Conservation (phyloP, 2,797 vertebrate genomes). For the Steatocranus sp. region DNA sequence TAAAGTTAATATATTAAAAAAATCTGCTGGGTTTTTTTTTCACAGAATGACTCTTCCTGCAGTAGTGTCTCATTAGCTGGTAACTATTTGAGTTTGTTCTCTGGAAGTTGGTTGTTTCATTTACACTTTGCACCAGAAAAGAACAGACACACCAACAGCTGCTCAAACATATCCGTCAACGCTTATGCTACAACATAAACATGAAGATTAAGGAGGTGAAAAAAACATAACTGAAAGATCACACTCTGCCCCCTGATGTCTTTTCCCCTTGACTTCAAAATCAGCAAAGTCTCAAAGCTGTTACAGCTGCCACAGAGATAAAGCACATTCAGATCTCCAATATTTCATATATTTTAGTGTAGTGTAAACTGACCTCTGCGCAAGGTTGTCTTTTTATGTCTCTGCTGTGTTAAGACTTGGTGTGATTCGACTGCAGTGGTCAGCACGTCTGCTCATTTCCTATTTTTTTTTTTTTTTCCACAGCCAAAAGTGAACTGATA, state of each 20-base stretch:
- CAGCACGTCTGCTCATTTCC: background rate
- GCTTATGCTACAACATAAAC: slow-evolving; percentile 3
- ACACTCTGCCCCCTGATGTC: slow-evolving; percentile 22
- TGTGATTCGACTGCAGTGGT: background rate
- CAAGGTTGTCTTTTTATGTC: background rate
- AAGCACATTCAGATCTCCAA: slow-evolving; percentile 7
- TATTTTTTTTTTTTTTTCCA: background rate
- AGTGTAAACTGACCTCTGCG: slow-evolving; percentile 15
- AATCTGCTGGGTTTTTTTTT: background rate
- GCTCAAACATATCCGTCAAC: background rate
- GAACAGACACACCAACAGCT: background rate
- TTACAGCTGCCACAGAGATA: slow-evolving; percentile 25
- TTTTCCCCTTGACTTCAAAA: slow-evolving; percentile 38
- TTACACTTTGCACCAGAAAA: background rate
- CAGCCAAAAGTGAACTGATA: background rate
- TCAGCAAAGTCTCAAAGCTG: slow-evolving; percentile 1
- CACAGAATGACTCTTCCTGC: background rate
- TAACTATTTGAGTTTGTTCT: background rate
- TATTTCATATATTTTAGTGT: slow-evolving; percentile 7
- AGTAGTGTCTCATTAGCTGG: background rate
- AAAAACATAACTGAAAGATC: slow-evolving; percentile 2
- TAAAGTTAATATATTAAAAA: background rate
- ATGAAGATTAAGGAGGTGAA: background rate
- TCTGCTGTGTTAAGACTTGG: background rate
- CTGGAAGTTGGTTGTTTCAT: background rate